phyloP scores from a whole-genome alignment of 2,888 invertebrate species.

The Apodemia hepburni region DNA sequence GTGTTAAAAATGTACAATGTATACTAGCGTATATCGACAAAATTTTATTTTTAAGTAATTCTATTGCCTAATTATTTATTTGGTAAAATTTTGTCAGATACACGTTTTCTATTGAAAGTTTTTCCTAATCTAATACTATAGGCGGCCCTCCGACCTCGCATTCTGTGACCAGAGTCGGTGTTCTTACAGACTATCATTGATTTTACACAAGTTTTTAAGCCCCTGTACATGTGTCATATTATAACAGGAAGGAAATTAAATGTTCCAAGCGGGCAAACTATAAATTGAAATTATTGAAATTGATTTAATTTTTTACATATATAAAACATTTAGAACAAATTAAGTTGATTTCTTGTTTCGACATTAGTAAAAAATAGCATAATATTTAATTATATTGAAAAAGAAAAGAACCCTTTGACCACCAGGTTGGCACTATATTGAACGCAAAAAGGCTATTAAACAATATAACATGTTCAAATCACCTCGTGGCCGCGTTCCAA shows the following conservation, averaged over 20 bases:
- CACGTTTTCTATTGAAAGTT: slow-evolving; percentile 29
- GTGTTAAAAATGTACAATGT: slow-evolving; percentile 14
- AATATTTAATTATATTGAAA: no score
- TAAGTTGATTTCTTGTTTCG: background rate
- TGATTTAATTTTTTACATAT: background rate
- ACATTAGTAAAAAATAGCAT: no score
- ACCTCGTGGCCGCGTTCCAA: no score
- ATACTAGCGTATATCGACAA: slow-evolving; percentile 27
- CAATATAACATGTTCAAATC: no score
- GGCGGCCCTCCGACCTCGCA: slow-evolving; percentile 68
- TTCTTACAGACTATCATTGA: slow-evolving; percentile 28
- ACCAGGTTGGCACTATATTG: no score
- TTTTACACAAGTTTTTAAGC: slow-evolving; percentile 18
- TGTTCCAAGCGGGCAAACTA: background rate
- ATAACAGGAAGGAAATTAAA: background rate
- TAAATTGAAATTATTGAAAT: background rate
- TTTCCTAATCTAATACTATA: slow-evolving; percentile 60
- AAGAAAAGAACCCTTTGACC: no score
- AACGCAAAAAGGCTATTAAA: no score
- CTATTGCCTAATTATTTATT: slow-evolving; percentile 11
- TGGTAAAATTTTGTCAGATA: slow-evolving; percentile 24
- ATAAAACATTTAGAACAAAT: background rate
- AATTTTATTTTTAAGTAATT: slow-evolving; percentile 17
- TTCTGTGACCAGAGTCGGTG: slow-evolving; percentile 55
- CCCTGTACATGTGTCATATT: background rate